Evolutionary conservation across 30 jellyfish, hydroid and myxozoan species (phyloP).

Genomic region (Turritopsis dohrnii): DNA sequence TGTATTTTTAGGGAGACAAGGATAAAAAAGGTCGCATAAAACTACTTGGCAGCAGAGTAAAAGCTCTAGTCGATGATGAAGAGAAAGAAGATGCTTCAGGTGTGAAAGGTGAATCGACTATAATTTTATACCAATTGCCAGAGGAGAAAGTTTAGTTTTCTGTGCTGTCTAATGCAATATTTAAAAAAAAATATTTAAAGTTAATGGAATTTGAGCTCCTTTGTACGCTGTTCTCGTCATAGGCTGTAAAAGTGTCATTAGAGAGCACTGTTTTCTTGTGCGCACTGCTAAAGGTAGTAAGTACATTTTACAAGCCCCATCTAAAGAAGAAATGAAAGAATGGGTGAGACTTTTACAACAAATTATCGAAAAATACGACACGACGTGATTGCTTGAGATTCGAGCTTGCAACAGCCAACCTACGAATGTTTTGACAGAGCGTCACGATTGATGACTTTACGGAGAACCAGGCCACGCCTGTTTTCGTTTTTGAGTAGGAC

Average conservation of each 20-base stretch:
- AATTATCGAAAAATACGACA: conserved; percentile 7
- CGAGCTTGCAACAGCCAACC: neutral
- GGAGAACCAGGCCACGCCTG: too few relatives aligned
- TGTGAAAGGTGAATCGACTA: conserved; percentile 13
- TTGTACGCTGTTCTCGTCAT: conserved; percentile 1
- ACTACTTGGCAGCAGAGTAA: conserved; percentile 2
- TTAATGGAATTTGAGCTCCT: neutral
- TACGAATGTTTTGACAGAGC: too few relatives aligned
- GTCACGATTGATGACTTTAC: too few relatives aligned
- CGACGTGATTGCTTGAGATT: neutral
- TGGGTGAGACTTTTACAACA: conserved; percentile 42
- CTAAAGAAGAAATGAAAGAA: conserved; percentile 37
- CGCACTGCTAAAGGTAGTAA: conserved; percentile 44
- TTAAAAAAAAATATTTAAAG: neutral
- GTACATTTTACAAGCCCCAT: conserved; percentile 55
- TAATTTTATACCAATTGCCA: neutral
- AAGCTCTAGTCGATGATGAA: conserved; percentile 16
- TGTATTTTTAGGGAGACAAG: neutral
- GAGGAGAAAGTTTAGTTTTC: neutral
- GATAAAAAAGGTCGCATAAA: conserved; percentile 18
- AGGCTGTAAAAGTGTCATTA: conserved; percentile 7
- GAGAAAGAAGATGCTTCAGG: conserved; percentile 10
- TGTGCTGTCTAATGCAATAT: neutral
- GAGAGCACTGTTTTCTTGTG: conserved; percentile 26
- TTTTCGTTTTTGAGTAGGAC: too few relatives aligned